Base-by-base conservation (phyloP, 2,888 invertebrate species). In the Phyllotreta striolata region DNA sequence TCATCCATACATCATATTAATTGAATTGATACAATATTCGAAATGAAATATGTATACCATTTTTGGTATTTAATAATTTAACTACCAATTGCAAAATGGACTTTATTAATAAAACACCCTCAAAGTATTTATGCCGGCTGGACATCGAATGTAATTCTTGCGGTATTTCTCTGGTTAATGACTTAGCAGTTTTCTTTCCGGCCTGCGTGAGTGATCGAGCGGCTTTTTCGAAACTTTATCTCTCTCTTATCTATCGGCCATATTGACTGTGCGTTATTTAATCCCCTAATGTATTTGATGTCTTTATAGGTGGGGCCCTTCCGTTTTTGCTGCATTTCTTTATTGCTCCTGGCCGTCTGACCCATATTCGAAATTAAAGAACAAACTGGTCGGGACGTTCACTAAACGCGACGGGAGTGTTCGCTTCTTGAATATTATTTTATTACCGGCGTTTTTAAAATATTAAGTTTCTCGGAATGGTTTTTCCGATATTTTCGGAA, bases 201-300 rank as follows among this genome's bases (percentile, higher is more conserved):
- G 55, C 9, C 14, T 44, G 44, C 34, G 34, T 55, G 56, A 44
- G 56, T 56, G 38, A 57, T 57, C 40, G 47, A 57, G 40, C 40
- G 37, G 24, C 40, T 39, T 38, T 57, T 47, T 49, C 24, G 46
- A 46, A 46, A 46, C 8, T 39, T 47, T 47, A 39, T 14, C 38
- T 39, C 43, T 55, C 43, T 41, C 55, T 55, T 55, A 55, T 55
- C 55, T 55, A 10, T 12, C 55, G 34, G 55, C 55, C 55, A 55
- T 55, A 41, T 55, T 55, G 41, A 43, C 51, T 35, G 41, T 63
- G 56, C 61, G 61, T 54, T 54, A 58, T 57, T 55, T 56, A 65
- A 62, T 65, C 55, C 55, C 37, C 58, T 65, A 60, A 62, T 62
- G 65, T 58, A 58, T 58, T 58, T 65, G 57, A 62, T 49, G 62